Evolutionary conservation across 2,797 vertebrate species (phyloP).

Genomic region (Todus mexicanus): DNA sequence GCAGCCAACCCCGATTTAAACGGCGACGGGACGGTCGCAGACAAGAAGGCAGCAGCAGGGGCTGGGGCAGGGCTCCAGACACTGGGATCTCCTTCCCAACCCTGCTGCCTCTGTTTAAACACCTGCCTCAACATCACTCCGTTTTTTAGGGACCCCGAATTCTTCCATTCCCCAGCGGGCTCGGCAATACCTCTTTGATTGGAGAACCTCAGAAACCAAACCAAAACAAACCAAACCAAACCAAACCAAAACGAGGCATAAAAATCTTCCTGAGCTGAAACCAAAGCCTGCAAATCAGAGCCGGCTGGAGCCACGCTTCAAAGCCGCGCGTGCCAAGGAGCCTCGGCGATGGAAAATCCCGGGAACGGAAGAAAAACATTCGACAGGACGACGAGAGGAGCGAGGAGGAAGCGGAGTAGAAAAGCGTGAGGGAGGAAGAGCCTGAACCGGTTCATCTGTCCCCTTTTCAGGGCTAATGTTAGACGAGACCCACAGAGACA

Average conservation of each 20-base stretch:
- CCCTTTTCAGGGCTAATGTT: not conserved
- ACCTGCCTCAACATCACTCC: not conserved
- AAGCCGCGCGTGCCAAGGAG: not conserved
- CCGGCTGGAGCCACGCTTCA: not conserved
- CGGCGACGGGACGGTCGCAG: rapidly evolving
- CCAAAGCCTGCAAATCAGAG: not conserved
- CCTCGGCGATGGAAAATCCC: not conserved
- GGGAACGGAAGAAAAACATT: not conserved
- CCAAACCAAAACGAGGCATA: too few relatives aligned
- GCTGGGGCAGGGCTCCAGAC: not conserved
- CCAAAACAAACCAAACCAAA: too few relatives aligned
- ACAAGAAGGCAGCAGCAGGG: not conserved
- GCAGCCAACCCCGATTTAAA: not conserved
- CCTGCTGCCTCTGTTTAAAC: not conserved
- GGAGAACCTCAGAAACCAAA: too few relatives aligned
- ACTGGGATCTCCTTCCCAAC: not conserved
- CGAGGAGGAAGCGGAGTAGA: not conserved
- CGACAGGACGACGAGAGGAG: not conserved
- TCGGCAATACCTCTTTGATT: not conserved
- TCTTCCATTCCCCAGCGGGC: not conserved
- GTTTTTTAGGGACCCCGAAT: not conserved
- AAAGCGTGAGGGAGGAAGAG: not conserved
- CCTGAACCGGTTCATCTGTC: conserved; percentile 1
- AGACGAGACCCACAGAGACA: not conserved
- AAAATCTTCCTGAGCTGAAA: not conserved